Percentiles rank a stretch among this genome's conserved stretches.
Conservation (phyloP, 2,797 vertebrate genomes). For the Pyrocephalus nanus region DNA sequence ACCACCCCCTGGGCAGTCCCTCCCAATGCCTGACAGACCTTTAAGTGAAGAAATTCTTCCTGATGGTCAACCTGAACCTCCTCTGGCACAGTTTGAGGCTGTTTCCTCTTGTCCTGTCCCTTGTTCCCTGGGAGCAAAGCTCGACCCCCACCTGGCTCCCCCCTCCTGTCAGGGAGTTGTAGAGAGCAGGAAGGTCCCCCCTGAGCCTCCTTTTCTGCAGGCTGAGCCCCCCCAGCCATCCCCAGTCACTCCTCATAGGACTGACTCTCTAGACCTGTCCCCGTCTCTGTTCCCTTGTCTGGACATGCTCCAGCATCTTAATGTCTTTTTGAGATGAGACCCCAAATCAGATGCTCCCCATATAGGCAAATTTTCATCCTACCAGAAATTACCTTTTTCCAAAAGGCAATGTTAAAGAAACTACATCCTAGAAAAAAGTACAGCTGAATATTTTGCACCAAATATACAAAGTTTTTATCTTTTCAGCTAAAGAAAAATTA, state of each 20-base stretch:
- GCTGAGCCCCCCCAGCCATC: background rate
- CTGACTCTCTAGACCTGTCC: background rate
- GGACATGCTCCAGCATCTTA: fast-evolving
- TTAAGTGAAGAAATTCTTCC: background rate
- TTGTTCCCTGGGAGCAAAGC: background rate
- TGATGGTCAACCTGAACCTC: background rate
- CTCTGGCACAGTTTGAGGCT: background rate
- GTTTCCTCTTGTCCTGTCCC: fast-evolving
- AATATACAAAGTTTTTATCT: background rate
- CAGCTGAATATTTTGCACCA: background rate
- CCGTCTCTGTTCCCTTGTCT: background rate
- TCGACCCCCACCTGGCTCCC: background rate
- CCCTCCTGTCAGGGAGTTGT: background rate
- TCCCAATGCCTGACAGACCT: fast-evolving
- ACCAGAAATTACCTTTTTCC: background rate
- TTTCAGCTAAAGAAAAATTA: background rate
- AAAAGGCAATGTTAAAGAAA: background rate
- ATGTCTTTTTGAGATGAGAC: background rate
- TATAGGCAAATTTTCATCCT: background rate
- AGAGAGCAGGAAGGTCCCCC: fast-evolving
- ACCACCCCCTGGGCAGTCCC: background rate
- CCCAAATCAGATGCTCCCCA: background rate
- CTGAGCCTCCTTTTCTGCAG: background rate
- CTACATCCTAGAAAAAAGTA: background rate
- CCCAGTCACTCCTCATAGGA: background rate